These are phyloP conservation scores for Actenoides lindsayi DNA, from an alignment of 2,113 vertebrate species.

Conservation along the genomic window DNA sequence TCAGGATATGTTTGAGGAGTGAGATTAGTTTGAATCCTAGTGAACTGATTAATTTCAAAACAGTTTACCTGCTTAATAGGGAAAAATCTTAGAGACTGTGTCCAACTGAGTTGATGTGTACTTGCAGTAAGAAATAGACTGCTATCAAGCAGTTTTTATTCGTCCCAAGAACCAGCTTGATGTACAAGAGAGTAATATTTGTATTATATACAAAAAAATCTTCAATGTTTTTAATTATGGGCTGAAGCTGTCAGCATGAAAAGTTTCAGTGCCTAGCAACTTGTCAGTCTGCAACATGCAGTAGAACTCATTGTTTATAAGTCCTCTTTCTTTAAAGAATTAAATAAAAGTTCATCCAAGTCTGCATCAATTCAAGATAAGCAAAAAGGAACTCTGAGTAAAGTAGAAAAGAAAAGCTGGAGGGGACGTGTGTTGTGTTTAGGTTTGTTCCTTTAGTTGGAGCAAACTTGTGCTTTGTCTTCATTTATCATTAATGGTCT, in stretches of 20 bases:
- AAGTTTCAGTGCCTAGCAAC: background rate
- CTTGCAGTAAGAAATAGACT: background rate
- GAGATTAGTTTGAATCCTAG: background rate
- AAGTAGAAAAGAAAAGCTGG: background rate
- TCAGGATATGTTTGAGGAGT: background rate
- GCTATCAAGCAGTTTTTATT: background rate
- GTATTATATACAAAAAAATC: background rate
- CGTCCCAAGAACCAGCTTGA: background rate
- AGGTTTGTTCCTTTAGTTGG: background rate
- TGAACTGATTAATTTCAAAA: background rate
- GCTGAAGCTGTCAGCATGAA: background rate
- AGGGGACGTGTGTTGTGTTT: background rate
- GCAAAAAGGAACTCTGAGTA: background rate
- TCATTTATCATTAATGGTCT: slow-evolving; percentile 62
- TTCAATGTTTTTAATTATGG: background rate
- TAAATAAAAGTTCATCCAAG: background rate
- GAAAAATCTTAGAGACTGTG: background rate
- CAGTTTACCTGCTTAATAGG: background rate
- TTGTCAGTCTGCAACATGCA: background rate
- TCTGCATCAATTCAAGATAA: background rate
- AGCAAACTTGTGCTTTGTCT: slow-evolving; percentile 17
- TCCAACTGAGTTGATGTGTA: background rate
- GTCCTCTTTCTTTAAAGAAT: background rate
- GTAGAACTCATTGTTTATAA: background rate
- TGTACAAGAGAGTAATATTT: background rate